Percentiles rank a stretch among this genome's conserved stretches.
phyloP scores from a whole-genome alignment of 1,140 invertebrate genomes.

The Bombus sylvicola region DNA sequence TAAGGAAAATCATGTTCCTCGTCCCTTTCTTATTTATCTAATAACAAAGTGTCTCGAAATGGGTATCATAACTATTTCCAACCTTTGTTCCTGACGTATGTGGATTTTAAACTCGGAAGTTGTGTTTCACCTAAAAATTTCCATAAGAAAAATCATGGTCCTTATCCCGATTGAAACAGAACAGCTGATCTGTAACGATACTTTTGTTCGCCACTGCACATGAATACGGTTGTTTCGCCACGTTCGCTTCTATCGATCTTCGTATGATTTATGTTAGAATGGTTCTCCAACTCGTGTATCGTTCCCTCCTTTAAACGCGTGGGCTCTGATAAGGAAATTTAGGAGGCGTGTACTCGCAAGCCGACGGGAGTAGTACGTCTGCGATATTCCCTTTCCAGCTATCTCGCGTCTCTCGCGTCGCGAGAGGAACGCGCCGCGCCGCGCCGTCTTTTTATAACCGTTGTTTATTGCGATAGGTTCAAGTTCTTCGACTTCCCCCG shows the following conservation, averaged over 20 bases:
- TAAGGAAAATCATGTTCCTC: too few species aligned
- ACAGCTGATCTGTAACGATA: too few species aligned
- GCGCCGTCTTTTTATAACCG: background rate
- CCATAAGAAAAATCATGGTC: too few species aligned
- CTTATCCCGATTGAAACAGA: too few species aligned
- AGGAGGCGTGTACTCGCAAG: slow-evolving; percentile 20
- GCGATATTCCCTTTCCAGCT: slow-evolving; percentile 1
- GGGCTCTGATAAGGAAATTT: slow-evolving; percentile 41
- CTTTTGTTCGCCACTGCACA: too few species aligned
- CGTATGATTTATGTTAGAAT: slow-evolving; percentile 5
- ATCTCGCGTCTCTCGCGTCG: background rate
- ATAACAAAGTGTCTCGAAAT: too few species aligned
- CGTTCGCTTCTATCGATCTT: background rate
- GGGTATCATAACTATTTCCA: too few species aligned
- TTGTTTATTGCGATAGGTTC: slow-evolving; percentile 40
- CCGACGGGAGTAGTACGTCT: too few species aligned
- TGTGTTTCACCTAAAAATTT: too few species aligned
- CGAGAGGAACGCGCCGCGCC: background rate
- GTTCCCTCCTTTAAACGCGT: background rate
- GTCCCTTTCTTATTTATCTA: too few species aligned
- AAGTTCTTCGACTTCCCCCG: slow-evolving; percentile 10
- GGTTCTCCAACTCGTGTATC: background rate
- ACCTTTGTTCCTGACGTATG: too few species aligned
- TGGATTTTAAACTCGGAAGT: too few species aligned
- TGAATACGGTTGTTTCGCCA: background rate